Evolutionary conservation across 2,113 vertebrate genomes (phyloP), one percentile per base, ranked within the genome.

Genomic region (Dasyprocta punctata): DNA sequence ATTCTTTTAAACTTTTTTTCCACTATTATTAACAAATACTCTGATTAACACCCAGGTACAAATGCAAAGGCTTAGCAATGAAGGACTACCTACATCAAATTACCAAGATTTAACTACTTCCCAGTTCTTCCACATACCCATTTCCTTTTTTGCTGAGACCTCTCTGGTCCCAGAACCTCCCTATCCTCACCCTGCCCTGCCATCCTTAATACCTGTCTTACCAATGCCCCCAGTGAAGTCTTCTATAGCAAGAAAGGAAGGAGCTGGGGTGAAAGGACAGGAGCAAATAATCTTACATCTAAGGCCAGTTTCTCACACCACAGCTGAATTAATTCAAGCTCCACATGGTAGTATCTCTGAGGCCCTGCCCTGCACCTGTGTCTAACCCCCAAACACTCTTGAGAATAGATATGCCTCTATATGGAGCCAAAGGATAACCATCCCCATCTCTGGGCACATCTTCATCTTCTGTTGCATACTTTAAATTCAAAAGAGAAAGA

Each of bases 211-310:
- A 71, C 28, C 44, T 63, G 6, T 22, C 71, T 90, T 56, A 33
- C 30, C 22, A 86, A 2, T 63, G 26, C 41, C 36, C 47, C 67
- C 63, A 91, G 1, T 26, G 69, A 86, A 91, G 10, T 86, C 17
- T 90, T 90, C 17, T 54, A 52, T 69, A 26, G 47, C 61, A 86
- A 80, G 30, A 80, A 95, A 44, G 26, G 26, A 90, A 89, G 94
- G 0, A 67, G 26, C 17, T 30, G 11, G 3, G 20, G 38, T 65
- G 16, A 77, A 65, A 71, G n/a, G n/a, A 41, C 3, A 63, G 44
- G 44, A 80, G 8, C 20, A 78, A 30, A 82, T 44, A 33, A 52
- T 28, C 11, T 36, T 65, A 69, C 81, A 84, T 47, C 12, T 2
- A 22, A 2, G 5, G 56, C 71, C 89, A 77, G 30, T 44, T 12